Percentiles rank a stretch among this genome's conserved stretches.
Conservation (phyloP, 2,888 invertebrate genomes). For the Leptinotarsa rubiginosa region DNA sequence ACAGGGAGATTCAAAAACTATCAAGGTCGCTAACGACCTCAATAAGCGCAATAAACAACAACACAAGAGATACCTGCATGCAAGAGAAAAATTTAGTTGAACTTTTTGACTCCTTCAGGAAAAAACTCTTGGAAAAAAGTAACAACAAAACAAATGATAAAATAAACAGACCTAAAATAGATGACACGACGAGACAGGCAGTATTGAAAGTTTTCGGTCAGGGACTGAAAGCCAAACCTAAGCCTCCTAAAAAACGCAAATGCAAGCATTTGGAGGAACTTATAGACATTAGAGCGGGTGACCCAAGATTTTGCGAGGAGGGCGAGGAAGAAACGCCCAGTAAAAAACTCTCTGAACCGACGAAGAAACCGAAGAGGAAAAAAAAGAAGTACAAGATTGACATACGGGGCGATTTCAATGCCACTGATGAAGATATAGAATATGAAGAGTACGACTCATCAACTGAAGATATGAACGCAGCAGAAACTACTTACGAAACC, state of each 20-base stretch:
- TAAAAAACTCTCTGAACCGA: conserved; percentile 17
- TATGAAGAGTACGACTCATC: conserved; percentile 33
- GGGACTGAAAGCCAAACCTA: neutral
- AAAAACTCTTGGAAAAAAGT: conserved; percentile 16
- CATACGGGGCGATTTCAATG: conserved; percentile 31
- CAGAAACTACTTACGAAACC: conserved; percentile 23
- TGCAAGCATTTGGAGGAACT: conserved; percentile 43
- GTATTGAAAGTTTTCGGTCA: conserved; percentile 37
- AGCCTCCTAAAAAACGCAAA: conserved; percentile 31
- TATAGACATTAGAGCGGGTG: conserved; percentile 47
- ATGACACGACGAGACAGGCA: conserved; percentile 27
- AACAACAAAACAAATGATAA: neutral
- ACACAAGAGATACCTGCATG: conserved; percentile 20
- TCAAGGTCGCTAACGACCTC: conserved; percentile 22
- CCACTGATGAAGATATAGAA: conserved; percentile 28
- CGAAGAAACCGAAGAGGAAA: conserved; percentile 27
- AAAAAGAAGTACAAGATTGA: conserved; percentile 40
- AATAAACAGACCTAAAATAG: conserved; percentile 12
- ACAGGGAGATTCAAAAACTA: conserved; percentile 33
- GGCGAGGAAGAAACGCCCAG: neutral
- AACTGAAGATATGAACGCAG: conserved; percentile 30
- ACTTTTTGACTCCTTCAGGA: conserved; percentile 31
- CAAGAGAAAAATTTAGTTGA: conserved; percentile 25
- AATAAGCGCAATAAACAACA: conserved; percentile 28
- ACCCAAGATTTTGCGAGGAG: conserved; percentile 32